phyloP scores from a whole-genome alignment of 1,140 invertebrate genomes.

The Ceratina japonica region DNA sequence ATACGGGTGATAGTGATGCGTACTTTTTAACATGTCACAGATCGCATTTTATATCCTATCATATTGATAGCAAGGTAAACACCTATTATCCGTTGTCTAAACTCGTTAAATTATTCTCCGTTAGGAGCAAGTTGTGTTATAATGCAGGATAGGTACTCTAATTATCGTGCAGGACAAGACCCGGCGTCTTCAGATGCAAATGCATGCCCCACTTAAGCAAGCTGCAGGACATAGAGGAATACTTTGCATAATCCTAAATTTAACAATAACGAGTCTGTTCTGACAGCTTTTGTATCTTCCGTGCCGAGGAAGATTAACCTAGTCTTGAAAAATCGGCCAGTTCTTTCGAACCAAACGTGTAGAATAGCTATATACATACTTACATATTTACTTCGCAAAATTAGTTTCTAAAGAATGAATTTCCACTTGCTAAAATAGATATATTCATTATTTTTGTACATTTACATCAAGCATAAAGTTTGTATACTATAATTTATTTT shows the following conservation, averaged over 20 bases:
- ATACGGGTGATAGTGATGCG: background rate
- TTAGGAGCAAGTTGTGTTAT: background rate
- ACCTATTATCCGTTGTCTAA: background rate
- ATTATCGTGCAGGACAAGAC: constrained; percentile 47
- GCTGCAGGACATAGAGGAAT: constrained; percentile 54
- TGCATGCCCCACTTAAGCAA: constrained; percentile 67
- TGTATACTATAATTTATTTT: too few species aligned
- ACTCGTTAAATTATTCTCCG: background rate
- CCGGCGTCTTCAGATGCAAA: constrained; percentile 66
- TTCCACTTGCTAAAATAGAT: too few species aligned
- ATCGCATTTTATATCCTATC: background rate
- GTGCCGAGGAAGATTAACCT: constrained; percentile 67
- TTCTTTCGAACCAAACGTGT: background rate
- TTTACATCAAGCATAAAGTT: too few species aligned
- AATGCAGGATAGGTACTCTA: constrained; percentile 41
- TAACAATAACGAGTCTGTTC: constrained; percentile 67
- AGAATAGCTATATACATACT: background rate
- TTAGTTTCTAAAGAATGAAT: too few species aligned
- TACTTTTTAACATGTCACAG: background rate
- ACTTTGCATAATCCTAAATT: constrained; percentile 74
- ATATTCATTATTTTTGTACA: too few species aligned
- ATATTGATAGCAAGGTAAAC: background rate
- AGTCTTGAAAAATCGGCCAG: constrained; percentile 63
- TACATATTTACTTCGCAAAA: too few species aligned
- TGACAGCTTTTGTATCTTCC: constrained; percentile 62